Base-by-base conservation (phyloP, 1,140 invertebrate genomes). In the Eriocheir sinensis region DNA sequence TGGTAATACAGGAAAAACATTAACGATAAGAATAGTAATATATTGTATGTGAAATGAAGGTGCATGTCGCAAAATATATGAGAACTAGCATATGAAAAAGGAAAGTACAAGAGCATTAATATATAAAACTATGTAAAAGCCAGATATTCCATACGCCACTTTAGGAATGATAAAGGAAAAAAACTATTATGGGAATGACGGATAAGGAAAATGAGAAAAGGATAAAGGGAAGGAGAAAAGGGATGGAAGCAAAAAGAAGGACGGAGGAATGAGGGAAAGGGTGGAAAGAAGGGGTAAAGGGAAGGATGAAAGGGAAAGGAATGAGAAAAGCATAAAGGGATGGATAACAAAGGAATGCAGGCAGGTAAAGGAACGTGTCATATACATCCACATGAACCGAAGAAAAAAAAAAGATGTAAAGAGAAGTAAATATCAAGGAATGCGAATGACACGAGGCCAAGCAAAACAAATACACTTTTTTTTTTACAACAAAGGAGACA, bases 111-210 rank as follows among this genome's bases (percentile, higher is more conserved):
- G n/a, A 15, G 60, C 15, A n/a, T 15, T 72, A 72, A 72, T 15
- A 72, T 72, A 72, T 15, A n/a, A 72, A 72, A 72, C n/a, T 72
- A 72, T 72, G 60, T 72, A 72, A 72, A 72, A 12, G 60, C n/a
- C n/a, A n/a, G n/a, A n/a, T n/a, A n/a, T n/a, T n/a, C n/a, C n/a
- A n/a, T n/a, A n/a, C n/a, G n/a, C n/a, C n/a, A n/a, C n/a, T n/a
- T n/a, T n/a, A n/a, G n/a, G n/a, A n/a, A n/a, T n/a, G n/a, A n/a
- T n/a, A n/a, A n/a, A n/a, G n/a, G n/a, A n/a, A n/a, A n/a, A n/a
- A n/a, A n/a, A n/a, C n/a, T n/a, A n/a, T n/a, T n/a, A n/a, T n/a
- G n/a, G n/a, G n/a, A n/a, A n/a, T n/a, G n/a, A n/a, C n/a, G n/a
- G n/a, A n/a, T n/a, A n/a, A n/a, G n/a, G n/a, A n/a, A n/a, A n/a